Percentiles rank a stretch among this genome's conserved stretches.
phyloP scores from a whole-genome alignment of 2,888 invertebrate genomes.

The Bembecia ichneumoniformis region DNA sequence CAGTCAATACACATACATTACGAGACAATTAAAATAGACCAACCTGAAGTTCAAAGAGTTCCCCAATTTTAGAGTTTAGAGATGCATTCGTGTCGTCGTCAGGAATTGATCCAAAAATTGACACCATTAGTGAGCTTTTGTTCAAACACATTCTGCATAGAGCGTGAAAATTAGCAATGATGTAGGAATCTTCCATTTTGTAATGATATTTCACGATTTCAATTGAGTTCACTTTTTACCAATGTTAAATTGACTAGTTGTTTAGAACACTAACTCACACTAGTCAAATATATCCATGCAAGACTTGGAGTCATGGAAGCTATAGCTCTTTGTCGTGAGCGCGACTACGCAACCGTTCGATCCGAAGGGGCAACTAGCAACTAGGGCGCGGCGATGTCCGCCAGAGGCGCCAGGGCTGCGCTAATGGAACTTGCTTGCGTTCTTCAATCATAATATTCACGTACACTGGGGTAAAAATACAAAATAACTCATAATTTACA shows the following conservation, averaged over 20 bases:
- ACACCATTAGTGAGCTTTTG: conserved; percentile 74
- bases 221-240: background rate
- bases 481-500: conserved; percentile 2
- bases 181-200: conserved; percentile 68
- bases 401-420: conserved; percentile 70
- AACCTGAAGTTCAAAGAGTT: conserved; percentile 70
- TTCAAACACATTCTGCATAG: conserved; percentile 78
- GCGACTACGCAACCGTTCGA: conserved; percentile 65
- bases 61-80: conserved; percentile 67
- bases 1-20: background rate
- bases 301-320: conserved; percentile 22
- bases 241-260: conserved; percentile 13
- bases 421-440: conserved; percentile 52
- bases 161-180: conserved; percentile 73
- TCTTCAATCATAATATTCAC: conserved; percentile 1
- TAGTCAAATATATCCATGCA: conserved; percentile 17
- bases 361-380: conserved; percentile 69
- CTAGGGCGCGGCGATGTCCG: conserved; percentile 66
- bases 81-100: conserved; percentile 59
- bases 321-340: conserved; percentile 40
- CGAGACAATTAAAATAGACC: conserved; percentile 11
- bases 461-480: too few relatives aligned
- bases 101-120: conserved; percentile 74
- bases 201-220: conserved; percentile 1
- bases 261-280: conserved; percentile 23